These are phyloP conservation scores for Engraulis encrasicolus DNA, from an alignment of 2,113 vertebrate species.

Conservation along the genomic window DNA sequence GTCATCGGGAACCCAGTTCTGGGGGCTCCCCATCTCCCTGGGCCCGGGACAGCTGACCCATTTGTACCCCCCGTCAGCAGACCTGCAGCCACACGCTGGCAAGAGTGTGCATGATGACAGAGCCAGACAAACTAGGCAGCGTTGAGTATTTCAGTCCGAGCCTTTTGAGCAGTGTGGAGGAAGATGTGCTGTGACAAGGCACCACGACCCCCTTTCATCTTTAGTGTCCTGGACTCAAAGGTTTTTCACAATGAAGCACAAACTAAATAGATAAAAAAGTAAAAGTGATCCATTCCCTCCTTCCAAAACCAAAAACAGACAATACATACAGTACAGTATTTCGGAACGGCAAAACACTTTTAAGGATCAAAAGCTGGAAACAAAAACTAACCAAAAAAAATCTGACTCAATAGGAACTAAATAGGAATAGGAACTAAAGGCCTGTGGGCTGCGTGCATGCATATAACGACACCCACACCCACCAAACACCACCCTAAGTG, in stretches of 20 bases:
- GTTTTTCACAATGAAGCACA: slow-evolving; percentile 42
- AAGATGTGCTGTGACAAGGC: slow-evolving; percentile 42
- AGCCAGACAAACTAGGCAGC: background rate
- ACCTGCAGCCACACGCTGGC: background rate
- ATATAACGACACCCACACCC: background rate
- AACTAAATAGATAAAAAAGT: slow-evolving; percentile 7
- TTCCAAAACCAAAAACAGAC: slow-evolving; percentile 39
- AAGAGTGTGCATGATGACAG: background rate
- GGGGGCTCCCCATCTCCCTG: too few species aligned
- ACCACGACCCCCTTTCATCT: slow-evolving; percentile 5
- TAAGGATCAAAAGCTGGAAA: slow-evolving; percentile 71
- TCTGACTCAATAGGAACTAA: slow-evolving; percentile 68
- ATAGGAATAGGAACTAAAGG: too few species aligned
- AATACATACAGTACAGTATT: slow-evolving; percentile 69
- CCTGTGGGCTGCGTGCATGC: too few species aligned
- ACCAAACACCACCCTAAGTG: background rate
- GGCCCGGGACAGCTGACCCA: too few species aligned
- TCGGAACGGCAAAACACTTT: slow-evolving; percentile 69
- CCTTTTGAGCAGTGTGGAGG: slow-evolving; percentile 38
- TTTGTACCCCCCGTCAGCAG: too few species aligned
- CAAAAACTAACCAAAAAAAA: too few species aligned
- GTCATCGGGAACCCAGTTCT: too few species aligned
- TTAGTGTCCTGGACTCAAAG: slow-evolving; percentile 11
- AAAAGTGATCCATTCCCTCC: slow-evolving; percentile 18
- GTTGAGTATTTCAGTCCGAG: slow-evolving; percentile 18